These are phyloP conservation scores for Tychaedon coryphoeus DNA, from an alignment of 2,113 vertebrate species.

Conservation along the genomic window DNA sequence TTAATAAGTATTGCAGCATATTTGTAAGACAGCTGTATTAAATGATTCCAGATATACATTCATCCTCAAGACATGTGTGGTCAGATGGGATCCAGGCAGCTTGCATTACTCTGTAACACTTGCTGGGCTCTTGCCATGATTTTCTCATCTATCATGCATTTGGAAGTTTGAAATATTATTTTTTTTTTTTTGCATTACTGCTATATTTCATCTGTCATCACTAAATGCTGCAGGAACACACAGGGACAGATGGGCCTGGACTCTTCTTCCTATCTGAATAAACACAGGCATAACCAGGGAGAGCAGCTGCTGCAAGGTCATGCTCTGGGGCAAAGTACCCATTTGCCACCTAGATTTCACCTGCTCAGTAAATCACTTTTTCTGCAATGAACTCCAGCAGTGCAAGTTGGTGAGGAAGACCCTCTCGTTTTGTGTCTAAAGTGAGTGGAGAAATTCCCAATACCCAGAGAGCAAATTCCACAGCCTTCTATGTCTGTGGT, in stretches of 20 bases:
- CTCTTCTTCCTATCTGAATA: neutral
- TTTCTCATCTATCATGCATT: neutral
- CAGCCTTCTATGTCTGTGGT: accelerated
- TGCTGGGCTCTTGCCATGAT: neutral
- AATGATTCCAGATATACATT: constrained; percentile 30
- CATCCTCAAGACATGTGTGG: neutral
- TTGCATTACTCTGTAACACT: neutral
- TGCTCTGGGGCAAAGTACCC: accelerated
- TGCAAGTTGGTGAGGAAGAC: neutral
- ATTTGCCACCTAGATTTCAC: neutral
- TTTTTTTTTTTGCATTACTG: constrained; percentile 10
- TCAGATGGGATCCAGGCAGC: constrained; percentile 13
- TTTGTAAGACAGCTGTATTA: neutral
- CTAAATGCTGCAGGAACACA: constrained; percentile 13
- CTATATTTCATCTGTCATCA: constrained; percentile 16
- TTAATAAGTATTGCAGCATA: neutral
- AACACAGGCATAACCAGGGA: neutral
- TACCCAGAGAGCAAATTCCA: neutral
- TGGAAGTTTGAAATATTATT: neutral
- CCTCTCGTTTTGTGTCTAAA: neutral
- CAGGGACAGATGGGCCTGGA: constrained; percentile 4
- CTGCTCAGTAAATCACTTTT: neutral
- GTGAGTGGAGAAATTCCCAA: neutral
- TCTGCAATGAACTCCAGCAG: neutral
- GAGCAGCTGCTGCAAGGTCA: constrained; percentile 17